Conservation (phyloP, 2,888 invertebrate genomes). For the Stramonita haemastoma region DNA sequence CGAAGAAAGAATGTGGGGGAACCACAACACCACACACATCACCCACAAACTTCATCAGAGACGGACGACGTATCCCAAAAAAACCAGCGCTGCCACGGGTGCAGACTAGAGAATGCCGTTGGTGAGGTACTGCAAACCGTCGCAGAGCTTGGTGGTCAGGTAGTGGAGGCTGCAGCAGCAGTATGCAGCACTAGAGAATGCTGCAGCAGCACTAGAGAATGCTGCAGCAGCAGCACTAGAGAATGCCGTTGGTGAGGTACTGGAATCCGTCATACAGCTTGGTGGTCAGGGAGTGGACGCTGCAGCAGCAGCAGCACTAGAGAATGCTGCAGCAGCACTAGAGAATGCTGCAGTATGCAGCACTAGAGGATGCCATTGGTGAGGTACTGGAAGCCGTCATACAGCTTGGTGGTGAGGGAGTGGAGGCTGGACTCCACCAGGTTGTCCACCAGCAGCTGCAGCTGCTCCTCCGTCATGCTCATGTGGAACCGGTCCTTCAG, state of each 20-base stretch:
- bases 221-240: conserved; percentile 77
- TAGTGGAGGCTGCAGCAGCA: conserved; percentile 97
- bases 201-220: conserved; percentile 88
- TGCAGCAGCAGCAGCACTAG: conserved; percentile 97
- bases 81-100: too few relatives aligned
- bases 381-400: conserved; percentile 99
- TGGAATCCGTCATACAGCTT: conserved; percentile 99
- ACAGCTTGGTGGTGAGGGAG: conserved; percentile 97
- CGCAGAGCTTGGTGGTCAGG: conserved; percentile 97
- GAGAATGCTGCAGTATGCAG: conserved; percentile 81
- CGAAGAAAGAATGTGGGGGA: not conserved
- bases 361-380: conserved; percentile 90
- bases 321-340: conserved; percentile 89
- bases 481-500: conserved; percentile 96
- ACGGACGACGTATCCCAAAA: not conserved
- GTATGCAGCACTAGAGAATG: conserved; percentile 93
- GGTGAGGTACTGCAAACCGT: conserved; percentile 99
- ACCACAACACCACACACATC: too few relatives aligned
- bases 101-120: conserved; percentile 86
- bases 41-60: not conserved
- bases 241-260: conserved; percentile 97
- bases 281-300: conserved; percentile 96
- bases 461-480: conserved; percentile 95
- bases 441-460: conserved; percentile 92
- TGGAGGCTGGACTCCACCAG: conserved; percentile 96